Evolutionary conservation across 2,797 vertebrate species (phyloP).

Genomic region (Coilia nasus): DNA sequence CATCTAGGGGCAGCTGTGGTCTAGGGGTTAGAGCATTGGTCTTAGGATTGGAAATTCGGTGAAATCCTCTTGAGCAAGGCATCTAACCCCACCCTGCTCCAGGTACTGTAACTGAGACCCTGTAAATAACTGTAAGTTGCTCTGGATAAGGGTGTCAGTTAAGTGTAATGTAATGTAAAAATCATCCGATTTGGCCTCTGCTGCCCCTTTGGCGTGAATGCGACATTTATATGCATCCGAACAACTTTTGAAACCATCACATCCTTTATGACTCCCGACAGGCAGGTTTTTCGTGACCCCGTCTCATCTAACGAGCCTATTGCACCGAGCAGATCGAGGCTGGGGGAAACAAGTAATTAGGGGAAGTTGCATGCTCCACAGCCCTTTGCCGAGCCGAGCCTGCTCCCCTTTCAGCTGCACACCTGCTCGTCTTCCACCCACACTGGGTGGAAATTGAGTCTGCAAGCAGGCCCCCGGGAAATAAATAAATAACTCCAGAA

Average conservation of each 20-base stretch:
- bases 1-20: no score
- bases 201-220: not conserved
- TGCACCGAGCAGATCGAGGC: not conserved
- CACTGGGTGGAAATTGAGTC: not conserved
- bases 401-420: not conserved
- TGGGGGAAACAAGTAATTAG: not conserved
- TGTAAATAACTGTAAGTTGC: no score
- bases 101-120: no score
- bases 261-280: not conserved
- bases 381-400: not conserved
- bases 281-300: not conserved
- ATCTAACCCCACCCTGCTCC: no score
- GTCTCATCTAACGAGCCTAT: not conserved
- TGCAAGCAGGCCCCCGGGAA: not conserved
- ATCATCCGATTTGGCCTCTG: not conserved
- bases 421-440: conserved; percentile 5
- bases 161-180: no score
- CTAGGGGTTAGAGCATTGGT: no score
- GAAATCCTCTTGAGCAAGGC: no score
- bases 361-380: not conserved
- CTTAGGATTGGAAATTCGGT: no score
- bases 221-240: not conserved
- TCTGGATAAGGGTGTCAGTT: no score
- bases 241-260: not conserved
- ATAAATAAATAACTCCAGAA: conserved; percentile 11